phyloP scores from a whole-genome alignment of 2,797 vertebrate genomes.

The Paedocypris micromegethes region DNA sequence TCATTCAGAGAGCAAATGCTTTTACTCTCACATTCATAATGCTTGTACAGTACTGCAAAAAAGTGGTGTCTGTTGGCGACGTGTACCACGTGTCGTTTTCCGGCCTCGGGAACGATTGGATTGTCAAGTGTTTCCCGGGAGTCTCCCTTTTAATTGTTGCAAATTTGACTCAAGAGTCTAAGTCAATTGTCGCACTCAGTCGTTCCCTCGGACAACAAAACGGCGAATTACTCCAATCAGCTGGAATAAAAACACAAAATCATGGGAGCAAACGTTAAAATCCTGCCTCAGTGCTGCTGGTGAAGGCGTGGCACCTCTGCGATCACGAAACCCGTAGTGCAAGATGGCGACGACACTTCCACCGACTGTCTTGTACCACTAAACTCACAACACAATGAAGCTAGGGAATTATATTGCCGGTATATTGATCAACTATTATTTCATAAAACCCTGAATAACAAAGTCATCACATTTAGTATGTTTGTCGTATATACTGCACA shows the following conservation, averaged over 20 bases:
- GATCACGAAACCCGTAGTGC: constrained; percentile 46
- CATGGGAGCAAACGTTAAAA: constrained; percentile 16
- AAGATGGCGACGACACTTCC: constrained; percentile 6
- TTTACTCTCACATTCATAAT: constrained; percentile 51
- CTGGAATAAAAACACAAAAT: constrained; percentile 14
- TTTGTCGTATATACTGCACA: no score
- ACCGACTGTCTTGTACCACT: not conserved
- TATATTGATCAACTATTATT: constrained; percentile 48
- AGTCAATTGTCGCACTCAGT: no score
- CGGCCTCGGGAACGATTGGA: constrained; percentile 25
- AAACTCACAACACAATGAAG: constrained; percentile 29
- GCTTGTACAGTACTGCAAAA: constrained; percentile 50
- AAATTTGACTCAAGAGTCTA: constrained; percentile 52
- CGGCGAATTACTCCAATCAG: constrained; percentile 34
- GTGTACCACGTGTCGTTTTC: not conserved
- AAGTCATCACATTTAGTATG: no score
- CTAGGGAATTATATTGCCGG: constrained; percentile 50
- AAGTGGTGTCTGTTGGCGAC: constrained; percentile 31
- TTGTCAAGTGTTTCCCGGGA: constrained; percentile 33
- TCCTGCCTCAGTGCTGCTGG: not conserved
- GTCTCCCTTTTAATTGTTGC: constrained; percentile 44
- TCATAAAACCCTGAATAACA: constrained; percentile 19
- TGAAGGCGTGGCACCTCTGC: constrained; percentile 52
- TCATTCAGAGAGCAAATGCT: constrained; percentile 34
- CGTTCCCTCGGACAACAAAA: no score